phyloP scores from a whole-genome alignment of 2,797 vertebrate genomes.

The Sus cebifrons region DNA sequence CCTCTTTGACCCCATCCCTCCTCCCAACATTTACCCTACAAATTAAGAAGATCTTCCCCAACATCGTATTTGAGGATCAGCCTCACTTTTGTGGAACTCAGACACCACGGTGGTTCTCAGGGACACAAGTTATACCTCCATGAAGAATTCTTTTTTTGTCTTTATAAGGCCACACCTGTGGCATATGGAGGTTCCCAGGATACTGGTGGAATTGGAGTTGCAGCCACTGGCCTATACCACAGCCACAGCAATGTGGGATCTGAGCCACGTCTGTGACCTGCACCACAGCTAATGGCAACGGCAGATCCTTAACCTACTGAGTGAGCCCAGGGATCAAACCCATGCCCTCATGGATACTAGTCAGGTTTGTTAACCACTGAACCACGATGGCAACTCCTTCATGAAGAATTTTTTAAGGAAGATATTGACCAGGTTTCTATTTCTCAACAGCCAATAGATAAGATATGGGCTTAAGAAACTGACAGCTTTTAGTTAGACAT shows the following conservation, averaged over 20 bases:
- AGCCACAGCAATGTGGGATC: too few species aligned
- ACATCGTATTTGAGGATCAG: conserved; percentile 9
- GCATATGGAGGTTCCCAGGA: too few species aligned
- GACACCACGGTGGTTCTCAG: neutral
- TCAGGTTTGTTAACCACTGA: too few species aligned
- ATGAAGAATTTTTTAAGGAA: conserved; percentile 40
- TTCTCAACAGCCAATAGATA: neutral
- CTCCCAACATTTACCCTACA: neutral
- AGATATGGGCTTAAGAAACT: neutral
- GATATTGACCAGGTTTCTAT: conserved; percentile 51
- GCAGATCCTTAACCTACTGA: too few species aligned
- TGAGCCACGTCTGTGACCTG: too few species aligned
- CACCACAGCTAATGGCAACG: too few species aligned
- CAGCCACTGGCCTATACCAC: too few species aligned
- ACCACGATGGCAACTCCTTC: neutral
- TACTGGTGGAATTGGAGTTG: too few species aligned
- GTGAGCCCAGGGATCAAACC: too few species aligned
- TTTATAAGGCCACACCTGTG: too few species aligned
- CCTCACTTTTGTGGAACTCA: conserved; percentile 13
- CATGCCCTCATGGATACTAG: too few species aligned
- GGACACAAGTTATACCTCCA: neutral
- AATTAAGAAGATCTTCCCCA: neutral
- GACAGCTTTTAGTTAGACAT: conserved; percentile 38
- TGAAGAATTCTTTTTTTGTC: neutral
- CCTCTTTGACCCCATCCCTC: neutral